Evolutionary conservation across 1,140 invertebrate species (phyloP).

Genomic region (Cydia splendana): DNA sequence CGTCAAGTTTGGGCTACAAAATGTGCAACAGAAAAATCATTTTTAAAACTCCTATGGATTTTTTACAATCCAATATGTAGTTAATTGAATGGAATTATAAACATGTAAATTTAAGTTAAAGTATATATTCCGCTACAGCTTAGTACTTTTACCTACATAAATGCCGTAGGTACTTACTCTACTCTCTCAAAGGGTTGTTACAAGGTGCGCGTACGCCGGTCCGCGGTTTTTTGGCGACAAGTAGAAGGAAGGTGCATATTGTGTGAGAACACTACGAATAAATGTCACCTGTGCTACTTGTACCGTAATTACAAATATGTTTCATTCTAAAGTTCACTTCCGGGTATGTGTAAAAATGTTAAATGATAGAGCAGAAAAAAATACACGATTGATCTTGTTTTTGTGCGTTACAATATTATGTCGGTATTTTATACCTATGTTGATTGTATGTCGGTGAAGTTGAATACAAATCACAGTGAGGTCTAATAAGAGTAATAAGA

Average conservation of each 20-base stretch:
- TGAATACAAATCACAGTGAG: too few relatives aligned
- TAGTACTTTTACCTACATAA: background rate
- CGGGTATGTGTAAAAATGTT: background rate
- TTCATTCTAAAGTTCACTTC: conserved; percentile 1
- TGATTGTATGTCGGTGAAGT: too few relatives aligned
- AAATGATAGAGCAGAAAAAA: background rate
- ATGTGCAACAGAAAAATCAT: too few relatives aligned
- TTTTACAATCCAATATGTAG: too few relatives aligned
- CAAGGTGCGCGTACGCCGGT: conserved; percentile 39
- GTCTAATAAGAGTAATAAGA: too few relatives aligned
- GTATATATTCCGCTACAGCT: background rate
- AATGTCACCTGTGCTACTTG: conserved; percentile 24
- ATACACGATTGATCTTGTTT: background rate
- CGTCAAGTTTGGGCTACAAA: too few relatives aligned
- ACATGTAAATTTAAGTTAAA: too few relatives aligned
- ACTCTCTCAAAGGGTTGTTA: conserved; percentile 40
- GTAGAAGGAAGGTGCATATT: conserved; percentile 43
- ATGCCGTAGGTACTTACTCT: background rate
- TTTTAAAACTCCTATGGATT: too few relatives aligned
- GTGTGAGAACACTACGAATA: background rate
- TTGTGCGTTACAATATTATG: background rate
- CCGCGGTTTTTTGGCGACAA: conserved; percentile 42
- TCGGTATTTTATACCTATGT: background rate
- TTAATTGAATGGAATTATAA: background rate
- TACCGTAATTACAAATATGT: background rate